phyloP scores from a whole-genome alignment of 1,140 invertebrate species.

The Aradophagus sp. region DNA sequence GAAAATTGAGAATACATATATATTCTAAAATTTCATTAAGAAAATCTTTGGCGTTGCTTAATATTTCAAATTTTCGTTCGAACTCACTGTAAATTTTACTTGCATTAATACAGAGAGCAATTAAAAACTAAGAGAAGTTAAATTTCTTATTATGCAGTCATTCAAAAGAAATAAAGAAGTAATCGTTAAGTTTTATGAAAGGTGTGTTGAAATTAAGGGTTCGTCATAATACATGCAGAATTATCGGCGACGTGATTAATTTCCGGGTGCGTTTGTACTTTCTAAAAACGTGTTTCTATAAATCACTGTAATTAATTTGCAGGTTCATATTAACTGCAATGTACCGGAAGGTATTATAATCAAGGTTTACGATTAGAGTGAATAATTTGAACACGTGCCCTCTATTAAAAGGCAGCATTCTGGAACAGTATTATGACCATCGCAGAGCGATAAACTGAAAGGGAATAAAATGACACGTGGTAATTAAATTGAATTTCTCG shows the following conservation, averaged over 20 bases:
- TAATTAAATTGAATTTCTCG: conserved; percentile 51
- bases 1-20: too few relatives aligned
- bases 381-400: conserved; percentile 71
- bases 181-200: too few relatives aligned
- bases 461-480: conserved; percentile 40
- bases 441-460: conserved; percentile 44
- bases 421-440: conserved; percentile 47
- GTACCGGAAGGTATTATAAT: conserved; percentile 65
- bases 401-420: conserved; percentile 55
- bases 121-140: too few relatives aligned
- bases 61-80: too few relatives aligned
- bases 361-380: conserved; percentile 72
- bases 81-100: too few relatives aligned
- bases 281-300: conserved; percentile 63
- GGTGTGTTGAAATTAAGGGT: too few relatives aligned
- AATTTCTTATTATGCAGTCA: too few relatives aligned
- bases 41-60: too few relatives aligned
- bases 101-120: too few relatives aligned
- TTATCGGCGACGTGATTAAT: conserved; percentile 35
- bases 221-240: conserved; percentile 5
- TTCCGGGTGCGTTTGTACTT: too few relatives aligned
- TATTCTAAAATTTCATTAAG: too few relatives aligned
- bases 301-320: conserved; percentile 68
- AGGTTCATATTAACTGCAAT: conserved; percentile 60
- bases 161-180: too few relatives aligned